phyloP scores from a whole-genome alignment of 2,888 invertebrate species.

The Choreutis nemorana region DNA sequence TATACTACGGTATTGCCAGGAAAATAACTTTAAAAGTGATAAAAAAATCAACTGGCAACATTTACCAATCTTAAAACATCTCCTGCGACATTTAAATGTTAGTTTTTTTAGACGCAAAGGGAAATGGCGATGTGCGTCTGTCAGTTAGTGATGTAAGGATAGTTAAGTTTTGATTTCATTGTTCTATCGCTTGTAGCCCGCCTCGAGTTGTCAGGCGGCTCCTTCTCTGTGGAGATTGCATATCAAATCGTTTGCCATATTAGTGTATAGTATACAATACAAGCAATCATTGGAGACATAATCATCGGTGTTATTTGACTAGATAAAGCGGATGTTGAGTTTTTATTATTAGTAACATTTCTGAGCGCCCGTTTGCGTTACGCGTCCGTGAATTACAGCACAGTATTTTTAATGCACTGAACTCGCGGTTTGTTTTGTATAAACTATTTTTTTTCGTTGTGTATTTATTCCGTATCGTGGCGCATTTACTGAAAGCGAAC shows the following conservation, averaged over 20 bases:
- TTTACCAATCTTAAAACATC: too few species aligned
- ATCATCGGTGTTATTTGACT: conserved; percentile 41
- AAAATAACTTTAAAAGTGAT: too few species aligned
- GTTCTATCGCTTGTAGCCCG: conserved; percentile 14
- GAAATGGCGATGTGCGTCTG: conserved; percentile 2
- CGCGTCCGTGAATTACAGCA: conserved; percentile 8
- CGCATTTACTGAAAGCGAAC: too few species aligned
- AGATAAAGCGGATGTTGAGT: conserved; percentile 24
- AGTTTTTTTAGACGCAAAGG: too few species aligned
- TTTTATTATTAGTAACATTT: too few species aligned
- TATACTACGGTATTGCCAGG: too few species aligned
- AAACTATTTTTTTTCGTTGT: conserved; percentile 7
- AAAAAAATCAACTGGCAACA: too few species aligned
- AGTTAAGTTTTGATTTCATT: conserved; percentile 30
- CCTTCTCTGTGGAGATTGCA: conserved; percentile 21
- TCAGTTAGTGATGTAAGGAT: conserved; percentile 17
- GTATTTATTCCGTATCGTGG: conserved; percentile 9
- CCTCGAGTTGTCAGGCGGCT: conserved; percentile 8
- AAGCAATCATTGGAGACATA: conserved; percentile 50
- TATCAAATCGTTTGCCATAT: conserved; percentile 62
- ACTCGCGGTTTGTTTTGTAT: conserved; percentile 7
- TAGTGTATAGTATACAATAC: conserved; percentile 34
- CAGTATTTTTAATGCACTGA: conserved; percentile 7
- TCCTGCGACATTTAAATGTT: too few species aligned
- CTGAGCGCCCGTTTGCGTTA: not conserved